Percentiles rank a stretch among this genome's conserved stretches.
Conservation (phyloP, 53 echinoderm and acorn worm genomes). For the Zoroaster sp. region DNA sequence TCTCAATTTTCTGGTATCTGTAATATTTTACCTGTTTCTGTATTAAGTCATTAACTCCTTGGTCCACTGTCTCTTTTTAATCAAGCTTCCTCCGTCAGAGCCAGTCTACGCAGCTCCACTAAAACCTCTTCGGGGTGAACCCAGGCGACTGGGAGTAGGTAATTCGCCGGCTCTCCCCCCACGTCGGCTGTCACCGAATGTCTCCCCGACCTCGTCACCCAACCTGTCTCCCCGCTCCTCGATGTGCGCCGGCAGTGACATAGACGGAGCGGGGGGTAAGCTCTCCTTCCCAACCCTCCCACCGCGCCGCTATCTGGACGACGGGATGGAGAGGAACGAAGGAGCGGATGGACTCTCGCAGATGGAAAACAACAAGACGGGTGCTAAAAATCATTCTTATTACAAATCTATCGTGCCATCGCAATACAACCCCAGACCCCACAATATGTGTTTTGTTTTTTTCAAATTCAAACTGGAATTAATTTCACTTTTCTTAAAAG, state of each 20-base stretch:
- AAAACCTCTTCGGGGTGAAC: neutral
- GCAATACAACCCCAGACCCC: no score
- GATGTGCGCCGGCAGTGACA: neutral
- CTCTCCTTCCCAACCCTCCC: slow-evolving; percentile 56
- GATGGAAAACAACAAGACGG: neutral
- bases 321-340: slow-evolving; percentile 5
- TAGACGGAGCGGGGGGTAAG: slow-evolving; percentile 4
- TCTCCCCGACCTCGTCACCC: slow-evolving; percentile 54
- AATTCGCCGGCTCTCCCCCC: slow-evolving; percentile 63
- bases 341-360: no score
- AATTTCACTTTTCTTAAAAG: no score
- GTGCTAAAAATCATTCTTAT: no score
- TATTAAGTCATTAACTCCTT: neutral
- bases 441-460: no score
- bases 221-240: slow-evolving; percentile 57
- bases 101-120: slow-evolving; percentile 75
- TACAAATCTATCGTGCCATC: no score
- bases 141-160: neutral
- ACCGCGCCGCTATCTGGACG: slow-evolving; percentile 67
- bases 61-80: neutral
- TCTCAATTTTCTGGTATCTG: no score
- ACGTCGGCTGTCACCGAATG: slow-evolving; percentile 54
- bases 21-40: neutral
- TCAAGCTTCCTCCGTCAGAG: slow-evolving; percentile 54
- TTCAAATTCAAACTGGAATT: no score